These are phyloP conservation scores for Polypterus senegalus DNA, from an alignment of 2,113 vertebrate species.

Conservation along the genomic window DNA sequence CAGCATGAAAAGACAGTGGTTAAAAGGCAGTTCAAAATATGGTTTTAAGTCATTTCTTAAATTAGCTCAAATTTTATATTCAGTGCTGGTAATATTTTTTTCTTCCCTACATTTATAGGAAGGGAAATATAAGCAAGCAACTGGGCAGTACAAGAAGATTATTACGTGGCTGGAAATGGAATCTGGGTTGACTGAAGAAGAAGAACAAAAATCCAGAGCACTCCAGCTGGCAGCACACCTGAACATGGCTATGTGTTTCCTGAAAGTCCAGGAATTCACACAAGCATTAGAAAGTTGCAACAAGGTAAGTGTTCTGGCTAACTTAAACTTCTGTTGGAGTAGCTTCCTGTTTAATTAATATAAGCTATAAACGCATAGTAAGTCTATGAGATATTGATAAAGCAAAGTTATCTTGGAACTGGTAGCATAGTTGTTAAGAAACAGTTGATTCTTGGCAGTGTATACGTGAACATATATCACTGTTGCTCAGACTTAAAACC, in stretches of 20 bases:
- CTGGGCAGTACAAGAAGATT: constrained; percentile 86
- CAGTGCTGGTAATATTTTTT: too few relatives aligned
- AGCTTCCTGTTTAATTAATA: background rate
- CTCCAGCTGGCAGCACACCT: constrained; percentile 80
- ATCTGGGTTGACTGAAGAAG: constrained; percentile 54
- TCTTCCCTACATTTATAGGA: constrained; percentile 43
- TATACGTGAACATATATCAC: too few relatives aligned
- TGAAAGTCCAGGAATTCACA: constrained; percentile 76
- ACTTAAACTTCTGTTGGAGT: background rate
- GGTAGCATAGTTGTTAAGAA: too few relatives aligned
- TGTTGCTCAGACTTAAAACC: too few relatives aligned
- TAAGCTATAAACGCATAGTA: too few relatives aligned
- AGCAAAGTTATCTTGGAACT: too few relatives aligned
- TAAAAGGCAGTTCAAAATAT: too few relatives aligned
- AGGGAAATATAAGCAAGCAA: constrained; percentile 78
- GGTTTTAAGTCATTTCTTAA: too few relatives aligned
- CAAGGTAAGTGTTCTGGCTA: constrained; percentile 55
- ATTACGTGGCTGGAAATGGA: constrained; percentile 88
- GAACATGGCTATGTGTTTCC: constrained; percentile 89
- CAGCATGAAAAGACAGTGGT: too few relatives aligned
- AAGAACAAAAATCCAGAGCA: constrained; percentile 56
- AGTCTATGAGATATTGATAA: too few relatives aligned
- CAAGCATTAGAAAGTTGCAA: constrained; percentile 80
- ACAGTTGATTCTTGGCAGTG: too few relatives aligned
- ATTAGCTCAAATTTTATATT: too few relatives aligned